Evolutionary conservation across 1,140 invertebrate genomes (phyloP).

Genomic region (Lordiphosa collinella): DNA sequence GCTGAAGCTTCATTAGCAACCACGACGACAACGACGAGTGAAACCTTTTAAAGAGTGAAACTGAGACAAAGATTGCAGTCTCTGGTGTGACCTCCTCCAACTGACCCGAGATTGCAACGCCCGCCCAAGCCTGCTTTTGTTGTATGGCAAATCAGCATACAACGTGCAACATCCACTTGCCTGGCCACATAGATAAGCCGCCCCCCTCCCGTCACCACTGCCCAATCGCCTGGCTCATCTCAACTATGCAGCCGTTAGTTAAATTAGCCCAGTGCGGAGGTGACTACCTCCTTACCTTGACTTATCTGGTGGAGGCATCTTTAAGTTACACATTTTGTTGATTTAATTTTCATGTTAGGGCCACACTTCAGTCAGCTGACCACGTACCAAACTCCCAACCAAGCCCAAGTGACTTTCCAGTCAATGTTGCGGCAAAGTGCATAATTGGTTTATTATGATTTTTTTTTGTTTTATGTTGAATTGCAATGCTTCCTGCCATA

Average conservation of each 20-base stretch:
- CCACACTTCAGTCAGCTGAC: constrained; percentile 60
- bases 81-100: constrained; percentile 55
- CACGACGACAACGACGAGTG: constrained; percentile 47
- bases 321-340: constrained; percentile 70
- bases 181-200: constrained; percentile 2
- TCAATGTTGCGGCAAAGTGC: constrained; percentile 77
- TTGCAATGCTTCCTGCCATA: constrained; percentile 67
- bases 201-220: constrained; percentile 15
- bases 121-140: constrained; percentile 53
- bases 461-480: constrained; percentile 56
- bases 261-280: constrained; percentile 54
- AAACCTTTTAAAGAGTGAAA: constrained; percentile 79
- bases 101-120: constrained; percentile 74
- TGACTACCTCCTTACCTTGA: constrained; percentile 55
- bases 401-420: constrained; percentile 20
- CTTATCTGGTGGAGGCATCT: constrained; percentile 63
- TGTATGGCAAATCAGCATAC: constrained; percentile 63
- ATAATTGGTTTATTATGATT: constrained; percentile 75
- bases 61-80: constrained; percentile 51
- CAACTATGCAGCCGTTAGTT: constrained; percentile 48
- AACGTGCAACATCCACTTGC: constrained; percentile 24
- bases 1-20: constrained; percentile 46
- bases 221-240: constrained; percentile 26
- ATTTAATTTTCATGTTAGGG: constrained; percentile 71
- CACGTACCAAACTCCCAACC: constrained; percentile 17